Percentiles rank a stretch among this genome's conserved stretches.
phyloP scores from a whole-genome alignment of 2,888 invertebrate species.

The Crossocerus cetratus region DNA sequence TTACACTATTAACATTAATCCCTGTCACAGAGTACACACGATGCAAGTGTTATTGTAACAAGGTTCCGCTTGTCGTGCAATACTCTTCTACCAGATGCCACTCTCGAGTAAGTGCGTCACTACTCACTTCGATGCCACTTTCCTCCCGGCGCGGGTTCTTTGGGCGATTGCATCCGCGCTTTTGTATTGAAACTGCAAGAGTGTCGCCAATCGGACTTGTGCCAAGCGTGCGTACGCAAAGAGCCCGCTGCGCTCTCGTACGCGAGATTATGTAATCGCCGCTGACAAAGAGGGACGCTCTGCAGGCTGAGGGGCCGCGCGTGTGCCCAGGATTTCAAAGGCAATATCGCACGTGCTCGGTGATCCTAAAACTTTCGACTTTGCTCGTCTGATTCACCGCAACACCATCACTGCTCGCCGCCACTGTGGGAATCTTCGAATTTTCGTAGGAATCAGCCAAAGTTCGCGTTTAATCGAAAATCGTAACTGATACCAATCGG shows the following conservation, averaged over 20 bases:
- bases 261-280: conserved; percentile 32
- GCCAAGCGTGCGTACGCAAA: conserved; percentile 13
- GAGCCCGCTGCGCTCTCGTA: neutral
- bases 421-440: too few species aligned
- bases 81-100: too few species aligned
- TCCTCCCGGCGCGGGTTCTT: neutral
- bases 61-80: too few species aligned
- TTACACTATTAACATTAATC: too few species aligned
- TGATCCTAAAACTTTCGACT: conserved; percentile 35
- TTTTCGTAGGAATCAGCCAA: too few species aligned
- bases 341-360: conserved; percentile 44
- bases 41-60: too few species aligned
- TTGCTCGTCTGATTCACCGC: conserved; percentile 21
- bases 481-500: too few species aligned
- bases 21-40: too few species aligned
- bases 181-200: conserved; percentile 13
- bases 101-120: neutral
- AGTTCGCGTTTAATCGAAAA: too few species aligned
- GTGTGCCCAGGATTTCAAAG: conserved; percentile 40
- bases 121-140: neutral
- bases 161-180: neutral
- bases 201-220: conserved; percentile 11
- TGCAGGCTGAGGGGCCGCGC: neutral
- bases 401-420: neutral
- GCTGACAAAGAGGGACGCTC: conserved; percentile 20